Percentiles rank a stretch among this genome's conserved stretches.
phyloP scores from a whole-genome alignment of 1,140 invertebrate species.

The Monochamus saltuarius region DNA sequence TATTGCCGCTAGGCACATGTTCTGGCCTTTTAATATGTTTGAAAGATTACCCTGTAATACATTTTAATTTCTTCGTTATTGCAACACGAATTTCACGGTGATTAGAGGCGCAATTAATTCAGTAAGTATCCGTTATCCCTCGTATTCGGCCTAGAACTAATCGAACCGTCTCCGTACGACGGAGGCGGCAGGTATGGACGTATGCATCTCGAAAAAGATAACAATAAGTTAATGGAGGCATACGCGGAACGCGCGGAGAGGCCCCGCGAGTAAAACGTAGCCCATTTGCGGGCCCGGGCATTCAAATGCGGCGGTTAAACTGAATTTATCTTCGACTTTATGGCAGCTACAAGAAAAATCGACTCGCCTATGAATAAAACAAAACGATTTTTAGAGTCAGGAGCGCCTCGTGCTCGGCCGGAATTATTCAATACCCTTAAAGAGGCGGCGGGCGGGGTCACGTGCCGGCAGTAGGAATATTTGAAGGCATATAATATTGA shows the following conservation, averaged over 20 bases:
- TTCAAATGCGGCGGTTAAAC: conserved; percentile 35
- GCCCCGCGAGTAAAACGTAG: conserved; percentile 25
- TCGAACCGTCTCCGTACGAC: too few species aligned
- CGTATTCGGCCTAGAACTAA: too few species aligned
- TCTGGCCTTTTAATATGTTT: too few species aligned
- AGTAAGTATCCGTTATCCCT: too few species aligned
- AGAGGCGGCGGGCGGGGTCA: conserved; percentile 39
- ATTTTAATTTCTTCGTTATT: too few species aligned
- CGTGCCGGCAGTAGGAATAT: conserved; percentile 42
- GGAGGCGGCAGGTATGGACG: background rate
- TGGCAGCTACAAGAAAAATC: conserved; percentile 40
- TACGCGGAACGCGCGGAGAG: conserved; percentile 15
- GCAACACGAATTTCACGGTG: too few species aligned
- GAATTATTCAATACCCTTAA: conserved; percentile 45
- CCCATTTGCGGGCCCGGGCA: conserved; percentile 27
- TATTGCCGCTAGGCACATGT: too few species aligned
- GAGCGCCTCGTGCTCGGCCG: conserved; percentile 30
- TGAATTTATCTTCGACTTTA: conserved; percentile 39
- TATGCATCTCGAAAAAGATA: conserved; percentile 22
- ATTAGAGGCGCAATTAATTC: too few species aligned
- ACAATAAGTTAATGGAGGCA: conserved; percentile 31
- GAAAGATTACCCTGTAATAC: too few species aligned
- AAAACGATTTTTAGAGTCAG: conserved; percentile 41
- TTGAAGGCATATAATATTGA: conserved; percentile 37
- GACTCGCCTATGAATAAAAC: conserved; percentile 44